phyloP scores from a whole-genome alignment of 2,888 invertebrate species.

The Cheilosia pagana region DNA sequence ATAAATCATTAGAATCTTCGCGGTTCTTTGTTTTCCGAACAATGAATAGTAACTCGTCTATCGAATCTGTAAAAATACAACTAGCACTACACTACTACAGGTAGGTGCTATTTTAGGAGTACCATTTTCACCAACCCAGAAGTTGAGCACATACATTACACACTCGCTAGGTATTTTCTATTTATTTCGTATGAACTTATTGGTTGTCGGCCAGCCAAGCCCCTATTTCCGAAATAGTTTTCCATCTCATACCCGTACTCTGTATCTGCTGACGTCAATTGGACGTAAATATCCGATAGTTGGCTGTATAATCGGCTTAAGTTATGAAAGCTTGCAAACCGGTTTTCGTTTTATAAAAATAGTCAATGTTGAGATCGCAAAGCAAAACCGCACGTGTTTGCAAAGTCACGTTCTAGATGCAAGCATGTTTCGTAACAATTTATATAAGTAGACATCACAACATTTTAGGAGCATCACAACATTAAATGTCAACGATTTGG shows the following conservation, averaged over 20 bases:
- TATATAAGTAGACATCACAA: conserved; percentile 45
- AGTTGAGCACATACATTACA: conserved; percentile 52
- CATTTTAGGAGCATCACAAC: conserved; percentile 11
- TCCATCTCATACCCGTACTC: background rate
- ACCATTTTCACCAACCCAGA: conserved; percentile 29
- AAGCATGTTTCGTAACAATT: conserved; percentile 41
- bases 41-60: conserved; percentile 41
- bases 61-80: conserved; percentile 41
- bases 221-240: conserved; percentile 69
- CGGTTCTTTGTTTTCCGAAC: conserved; percentile 31
- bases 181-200: conserved; percentile 68
- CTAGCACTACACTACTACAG: conserved; percentile 39
- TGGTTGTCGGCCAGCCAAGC: conserved; percentile 71
- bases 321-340: conserved; percentile 1
- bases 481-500: conserved; percentile 53
- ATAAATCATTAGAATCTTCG: conserved; percentile 59
- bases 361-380: conserved; percentile 9
- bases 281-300: conserved; percentile 16
- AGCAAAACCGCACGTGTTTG: conserved; percentile 26
- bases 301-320: conserved; percentile 5
- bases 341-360: background rate
- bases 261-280: conserved; percentile 38
- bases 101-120: conserved; percentile 58
- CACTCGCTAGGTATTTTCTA: conserved; percentile 55
- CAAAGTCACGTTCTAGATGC: conserved; percentile 55